Evolutionary conservation across 2,113 vertebrate genomes (phyloP).

Genomic region (Grammatotria lemairii): DNA sequence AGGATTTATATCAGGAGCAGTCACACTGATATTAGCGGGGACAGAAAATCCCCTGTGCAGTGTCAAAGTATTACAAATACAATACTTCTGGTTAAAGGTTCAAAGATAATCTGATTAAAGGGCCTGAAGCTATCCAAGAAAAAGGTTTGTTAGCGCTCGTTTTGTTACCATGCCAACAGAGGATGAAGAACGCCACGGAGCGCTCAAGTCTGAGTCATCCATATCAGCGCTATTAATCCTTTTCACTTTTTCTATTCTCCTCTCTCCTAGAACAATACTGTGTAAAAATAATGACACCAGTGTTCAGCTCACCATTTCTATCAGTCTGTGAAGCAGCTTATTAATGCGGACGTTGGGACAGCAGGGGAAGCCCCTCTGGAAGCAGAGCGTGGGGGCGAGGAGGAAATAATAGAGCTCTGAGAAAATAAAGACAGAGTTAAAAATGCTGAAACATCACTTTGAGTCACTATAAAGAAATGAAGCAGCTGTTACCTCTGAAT

Average conservation of each 20-base stretch:
- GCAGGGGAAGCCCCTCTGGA: slow-evolving; percentile 42
- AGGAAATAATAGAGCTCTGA: slow-evolving; percentile 50
- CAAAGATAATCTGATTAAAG: neutral
- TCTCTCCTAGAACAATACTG: neutral
- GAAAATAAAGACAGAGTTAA: neutral
- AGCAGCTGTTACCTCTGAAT: slow-evolving; percentile 4
- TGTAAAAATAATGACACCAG: neutral
- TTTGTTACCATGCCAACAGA: neutral
- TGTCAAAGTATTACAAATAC: neutral
- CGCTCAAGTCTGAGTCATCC: neutral
- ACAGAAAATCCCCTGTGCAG: neutral
- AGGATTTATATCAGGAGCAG: neutral
- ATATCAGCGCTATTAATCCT: neutral
- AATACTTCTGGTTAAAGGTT: neutral
- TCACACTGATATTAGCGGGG: neutral
- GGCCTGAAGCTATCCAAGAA: neutral
- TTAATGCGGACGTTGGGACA: slow-evolving; percentile 9
- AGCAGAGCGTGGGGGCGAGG: slow-evolving; percentile 40
- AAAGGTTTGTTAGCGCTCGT: neutral
- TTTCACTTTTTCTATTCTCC: neutral
- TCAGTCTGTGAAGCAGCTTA: slow-evolving; percentile 29
- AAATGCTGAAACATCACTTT: neutral
- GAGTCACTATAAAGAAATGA: neutral
- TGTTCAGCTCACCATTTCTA: slow-evolving; percentile 43
- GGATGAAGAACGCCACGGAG: neutral